Percentiles rank a stretch among this genome's conserved stretches.
These are phyloP conservation scores for Oscheius myriophilus DNA, from an alignment of 2,888 invertebrate genomes.

Conservation along the genomic window DNA sequence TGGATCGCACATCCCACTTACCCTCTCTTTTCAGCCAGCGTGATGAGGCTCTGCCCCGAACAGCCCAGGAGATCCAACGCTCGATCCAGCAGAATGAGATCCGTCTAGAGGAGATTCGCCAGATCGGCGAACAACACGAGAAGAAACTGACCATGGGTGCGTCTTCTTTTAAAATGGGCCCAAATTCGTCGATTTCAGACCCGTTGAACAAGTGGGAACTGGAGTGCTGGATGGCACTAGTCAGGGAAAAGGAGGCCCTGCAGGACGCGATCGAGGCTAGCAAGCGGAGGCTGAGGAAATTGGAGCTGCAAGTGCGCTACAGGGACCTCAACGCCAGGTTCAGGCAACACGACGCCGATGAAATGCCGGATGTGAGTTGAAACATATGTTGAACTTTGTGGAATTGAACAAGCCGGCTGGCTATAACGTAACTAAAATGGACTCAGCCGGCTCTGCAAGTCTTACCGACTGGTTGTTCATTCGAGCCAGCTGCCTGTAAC, in stretches of 20 bases:
- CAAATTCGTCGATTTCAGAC: slow-evolving; percentile 15
- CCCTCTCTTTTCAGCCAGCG: slow-evolving; percentile 21
- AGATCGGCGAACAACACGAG: slow-evolving; percentile 31
- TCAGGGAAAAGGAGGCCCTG: slow-evolving; percentile 24
- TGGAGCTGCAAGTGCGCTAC: slow-evolving; percentile 27
- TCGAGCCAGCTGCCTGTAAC: too few species aligned
- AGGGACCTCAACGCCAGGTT: slow-evolving; percentile 23
- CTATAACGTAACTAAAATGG: too few species aligned
- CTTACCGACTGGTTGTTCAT: too few species aligned
- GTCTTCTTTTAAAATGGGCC: not conserved
- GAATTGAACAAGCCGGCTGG: too few species aligned
- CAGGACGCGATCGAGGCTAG: slow-evolving; percentile 7
- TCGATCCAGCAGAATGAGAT: slow-evolving; percentile 49
- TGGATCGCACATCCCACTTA: too few species aligned
- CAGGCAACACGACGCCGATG: slow-evolving; percentile 5
- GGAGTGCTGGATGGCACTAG: slow-evolving; percentile 32
- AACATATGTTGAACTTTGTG: not conserved
- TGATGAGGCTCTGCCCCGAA: slow-evolving; percentile 20
- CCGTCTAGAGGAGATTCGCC: slow-evolving; percentile 36
- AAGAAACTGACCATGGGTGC: slow-evolving; percentile 18
- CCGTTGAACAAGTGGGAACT: slow-evolving; percentile 22
- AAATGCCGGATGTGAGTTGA: slow-evolving; percentile 31
- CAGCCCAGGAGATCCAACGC: slow-evolving; percentile 35
- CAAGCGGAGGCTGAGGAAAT: slow-evolving; percentile 11
- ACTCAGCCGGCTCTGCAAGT: too few species aligned